Base-by-base conservation (phyloP, 2,797 vertebrate genomes). In the Myioborus miniatus region DNA sequence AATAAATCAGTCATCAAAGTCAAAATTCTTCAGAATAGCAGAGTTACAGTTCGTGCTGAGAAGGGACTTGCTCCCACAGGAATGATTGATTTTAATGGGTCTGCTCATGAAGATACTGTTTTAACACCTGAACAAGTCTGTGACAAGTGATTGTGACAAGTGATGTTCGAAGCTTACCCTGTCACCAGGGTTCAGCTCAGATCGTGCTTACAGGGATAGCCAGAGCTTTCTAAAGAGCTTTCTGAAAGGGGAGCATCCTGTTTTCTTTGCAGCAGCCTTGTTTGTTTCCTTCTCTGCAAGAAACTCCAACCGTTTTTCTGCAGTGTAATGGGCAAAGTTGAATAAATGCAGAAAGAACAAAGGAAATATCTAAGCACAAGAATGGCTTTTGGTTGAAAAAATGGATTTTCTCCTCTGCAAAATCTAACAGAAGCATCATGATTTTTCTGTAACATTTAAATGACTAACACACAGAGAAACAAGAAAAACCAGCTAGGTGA, bases 401-500 rank as follows among this genome's bases (percentile, higher is more conserved):
- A 93, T 90, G 74, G 50, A 93, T 96, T 97, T 84, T 96, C 59
- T 94, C 26, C 46, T 93, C 62, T 87, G 93, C 63, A 65, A 88
- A 95, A 81, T 71, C 72, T 94, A 92, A 89, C 83, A 91, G 63
- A 94, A 94, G 30, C 70, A 69, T 82, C 9, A 17, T 69, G 50
- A 80, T 91, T 93, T 97, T 97, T 95, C 64, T 91, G 36, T 80
- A 94, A 92, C 49, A 82, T 93, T 96, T 96, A 94, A 97, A 95
- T 87, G 36, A 91, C 67, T 93, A 81, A 27, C 29, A 77, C n/a
- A 88, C 8, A 80, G 41, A 70, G 34, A 71, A 72, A 95, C 75
- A 90, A 62, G 52, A 79, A 93, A 96, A 97, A 82, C 3, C 32
- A 92, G 39, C 44, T 94, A 97, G 89, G 53, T 91, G 50, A 86